Conservation (phyloP, 2,888 invertebrate species). For the Drosophila niveifrons region DNA sequence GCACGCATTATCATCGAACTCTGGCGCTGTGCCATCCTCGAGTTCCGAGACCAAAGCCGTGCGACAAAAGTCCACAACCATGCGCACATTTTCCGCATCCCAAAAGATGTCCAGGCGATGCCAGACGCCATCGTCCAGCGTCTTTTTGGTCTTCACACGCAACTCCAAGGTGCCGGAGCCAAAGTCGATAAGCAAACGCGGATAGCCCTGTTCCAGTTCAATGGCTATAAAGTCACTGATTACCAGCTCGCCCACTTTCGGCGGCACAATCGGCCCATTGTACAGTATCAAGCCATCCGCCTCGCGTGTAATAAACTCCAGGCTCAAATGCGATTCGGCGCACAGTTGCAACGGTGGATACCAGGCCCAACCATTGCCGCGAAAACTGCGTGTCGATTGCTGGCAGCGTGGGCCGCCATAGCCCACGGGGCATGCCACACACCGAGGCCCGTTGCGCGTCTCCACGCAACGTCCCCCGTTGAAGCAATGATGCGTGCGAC, state of each 20-base stretch:
- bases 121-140: slow-evolving; percentile 98
- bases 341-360: slow-evolving; percentile 98
- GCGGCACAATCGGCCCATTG: slow-evolving; percentile 98
- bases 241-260: slow-evolving; percentile 92
- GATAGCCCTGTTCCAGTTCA: slow-evolving; percentile 96
- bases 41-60: slow-evolving; percentile 94
- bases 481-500: slow-evolving; percentile 94
- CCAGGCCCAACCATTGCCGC: slow-evolving; percentile 98
- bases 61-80: slow-evolving; percentile 97
- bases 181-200: slow-evolving; percentile 95
- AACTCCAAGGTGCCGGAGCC: slow-evolving; percentile 96
- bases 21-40: slow-evolving; percentile 94
- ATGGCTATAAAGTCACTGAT: slow-evolving; percentile 97
- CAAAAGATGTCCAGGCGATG: slow-evolving; percentile 98
- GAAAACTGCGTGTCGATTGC: slow-evolving; percentile 96
- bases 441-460: slow-evolving; percentile 93
- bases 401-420: slow-evolving; percentile 98
- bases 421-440: slow-evolving; percentile 94
- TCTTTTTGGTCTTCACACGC: slow-evolving; percentile 92
- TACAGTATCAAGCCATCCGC: slow-evolving; percentile 96
- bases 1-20: slow-evolving; percentile 95
- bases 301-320: slow-evolving; percentile 97
- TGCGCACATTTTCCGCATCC: slow-evolving; percentile 95
- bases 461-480: slow-evolving; percentile 98
- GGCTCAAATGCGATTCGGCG: slow-evolving; percentile 95